phyloP scores from a whole-genome alignment of 2,113 vertebrate genomes.

The Rousettus leschenaultii region DNA sequence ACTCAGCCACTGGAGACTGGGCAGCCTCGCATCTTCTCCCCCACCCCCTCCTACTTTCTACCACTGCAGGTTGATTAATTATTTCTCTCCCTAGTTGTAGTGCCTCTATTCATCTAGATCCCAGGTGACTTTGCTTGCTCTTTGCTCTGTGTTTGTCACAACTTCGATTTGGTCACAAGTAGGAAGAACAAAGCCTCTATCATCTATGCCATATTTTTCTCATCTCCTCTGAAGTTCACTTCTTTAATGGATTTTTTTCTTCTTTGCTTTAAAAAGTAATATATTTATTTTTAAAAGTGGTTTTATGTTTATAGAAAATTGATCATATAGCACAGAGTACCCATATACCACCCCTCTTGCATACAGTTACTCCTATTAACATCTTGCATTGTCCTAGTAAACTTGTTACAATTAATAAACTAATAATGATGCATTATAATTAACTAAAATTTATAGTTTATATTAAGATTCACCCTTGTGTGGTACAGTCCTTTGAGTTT shows the following conservation, averaged over 20 bases:
- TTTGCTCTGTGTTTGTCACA: too few species aligned
- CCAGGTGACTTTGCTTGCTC: too few species aligned
- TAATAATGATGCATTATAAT: background rate
- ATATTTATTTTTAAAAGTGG: background rate
- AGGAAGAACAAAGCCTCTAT: too few species aligned
- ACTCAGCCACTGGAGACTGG: too few species aligned
- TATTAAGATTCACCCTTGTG: background rate
- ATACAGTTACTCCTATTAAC: background rate
- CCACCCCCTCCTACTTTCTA: too few species aligned
- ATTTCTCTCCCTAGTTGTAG: too few species aligned
- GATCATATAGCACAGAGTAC: background rate
- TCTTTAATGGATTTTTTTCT: background rate
- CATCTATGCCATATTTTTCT: too few species aligned
- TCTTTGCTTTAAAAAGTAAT: background rate
- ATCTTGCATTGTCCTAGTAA: background rate
- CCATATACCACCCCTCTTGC: background rate
- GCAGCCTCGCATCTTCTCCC: too few species aligned
- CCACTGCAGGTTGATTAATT: too few species aligned
- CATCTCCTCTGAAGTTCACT: background rate
- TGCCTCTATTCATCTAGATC: too few species aligned
- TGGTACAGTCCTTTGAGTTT: background rate
- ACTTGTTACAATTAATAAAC: background rate
- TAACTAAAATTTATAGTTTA: background rate
- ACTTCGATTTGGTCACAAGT: too few species aligned
- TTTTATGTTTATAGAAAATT: background rate